Evolutionary conservation across 2,797 vertebrate species (phyloP), one percentile per base, ranked within the genome.

Genomic region (Sebastes baramenuke): DNA sequence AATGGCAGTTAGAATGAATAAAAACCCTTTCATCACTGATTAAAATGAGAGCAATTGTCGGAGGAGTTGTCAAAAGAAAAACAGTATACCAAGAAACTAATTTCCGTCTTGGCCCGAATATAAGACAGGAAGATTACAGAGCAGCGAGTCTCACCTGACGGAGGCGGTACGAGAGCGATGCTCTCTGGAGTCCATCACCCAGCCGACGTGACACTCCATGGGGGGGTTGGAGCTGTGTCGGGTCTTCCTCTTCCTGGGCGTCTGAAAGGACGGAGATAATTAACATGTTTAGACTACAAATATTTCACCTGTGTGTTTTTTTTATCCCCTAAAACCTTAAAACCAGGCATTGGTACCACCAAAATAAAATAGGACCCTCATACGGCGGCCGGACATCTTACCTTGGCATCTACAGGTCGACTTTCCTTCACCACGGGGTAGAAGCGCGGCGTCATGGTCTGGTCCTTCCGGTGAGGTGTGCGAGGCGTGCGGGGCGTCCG

Each of bases 141-240:
- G 56, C 24, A 2, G 65, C 0, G 24, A 6, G 36, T 13, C 91
- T 89, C 88, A 99, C 98, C 98, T 99, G 93, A 99, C 97, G 0
- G 99, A 99, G 71, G 98, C 97, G 0, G 98, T 99, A 27, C 98
- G 95, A 22, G 98, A 98, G 58, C 98, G 96, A 87, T 99, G 99
- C 86, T 99, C 99, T 60, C 99, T 95, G 14, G 99, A 99, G 91
- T 99, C 99, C 99, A 99, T 99, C 88, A 99, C 98, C 99, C 99
- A 99, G 87, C 99, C 99, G 4, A 99, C 98, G 0, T 99, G 99
- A 86, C 97, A 98, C 94, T 99, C 99, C 97, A 99, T 95, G 0
- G 99, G 99, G 0, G 99, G 99, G 89, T 99, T 99, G 0, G 99
- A 99, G 93, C 99, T 99, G 95, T 99, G 99, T 49, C 99, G 95